These are phyloP conservation scores for Pseudococcus longispinus DNA, from an alignment of 2,888 invertebrate species.

Conservation along the genomic window DNA sequence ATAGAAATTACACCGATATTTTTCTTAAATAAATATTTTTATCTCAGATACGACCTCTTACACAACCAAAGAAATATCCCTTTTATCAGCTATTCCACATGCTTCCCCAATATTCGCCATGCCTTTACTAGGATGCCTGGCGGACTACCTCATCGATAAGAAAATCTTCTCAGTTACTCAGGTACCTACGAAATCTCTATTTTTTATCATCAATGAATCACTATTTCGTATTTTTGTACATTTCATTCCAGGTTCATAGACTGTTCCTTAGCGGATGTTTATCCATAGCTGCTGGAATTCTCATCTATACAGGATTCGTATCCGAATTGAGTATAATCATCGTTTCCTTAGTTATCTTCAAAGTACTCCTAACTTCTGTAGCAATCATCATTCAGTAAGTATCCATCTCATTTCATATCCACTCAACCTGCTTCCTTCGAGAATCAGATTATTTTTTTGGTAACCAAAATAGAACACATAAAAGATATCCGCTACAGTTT, in stretches of 20 bases:
- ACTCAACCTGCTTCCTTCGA: no score
- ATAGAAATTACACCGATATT: no score
- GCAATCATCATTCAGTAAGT: neutral
- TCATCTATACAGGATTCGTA: neutral
- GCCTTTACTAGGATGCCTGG: neutral
- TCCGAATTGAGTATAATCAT: neutral
- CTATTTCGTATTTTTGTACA: neutral
- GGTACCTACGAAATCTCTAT: neutral
- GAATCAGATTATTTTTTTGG: no score
- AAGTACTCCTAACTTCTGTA: neutral
- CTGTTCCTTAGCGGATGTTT: neutral
- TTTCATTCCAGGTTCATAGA: neutral
- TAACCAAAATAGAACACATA: no score
- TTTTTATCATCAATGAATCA: neutral
- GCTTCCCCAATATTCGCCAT: neutral
- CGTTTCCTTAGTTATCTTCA: neutral
- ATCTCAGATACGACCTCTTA: neutral
- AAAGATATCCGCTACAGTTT: no score
- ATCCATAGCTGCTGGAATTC: neutral
- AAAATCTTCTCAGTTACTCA: neutral
- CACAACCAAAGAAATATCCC: neutral
- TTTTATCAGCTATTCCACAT: constrained; percentile 7
- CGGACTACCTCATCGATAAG: neutral
- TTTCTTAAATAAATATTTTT: neutral
- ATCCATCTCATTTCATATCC: no score